Conservation (phyloP, 1,140 invertebrate genomes). For the Drosophila ananassae region DNA sequence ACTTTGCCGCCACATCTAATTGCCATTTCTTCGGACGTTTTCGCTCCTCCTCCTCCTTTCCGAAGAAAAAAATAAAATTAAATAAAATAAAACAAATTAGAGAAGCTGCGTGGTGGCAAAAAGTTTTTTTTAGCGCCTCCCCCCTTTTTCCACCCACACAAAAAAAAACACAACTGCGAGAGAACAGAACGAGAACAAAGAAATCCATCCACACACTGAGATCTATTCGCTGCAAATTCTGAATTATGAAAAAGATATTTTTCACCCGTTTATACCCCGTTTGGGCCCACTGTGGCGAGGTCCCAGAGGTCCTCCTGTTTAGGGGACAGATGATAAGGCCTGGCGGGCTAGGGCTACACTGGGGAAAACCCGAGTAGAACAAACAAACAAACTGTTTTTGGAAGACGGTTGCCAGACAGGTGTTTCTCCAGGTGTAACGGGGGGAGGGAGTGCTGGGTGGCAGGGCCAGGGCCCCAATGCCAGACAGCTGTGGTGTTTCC, state of each 20-base stretch:
- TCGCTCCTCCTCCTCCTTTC: slow-evolving; percentile 11
- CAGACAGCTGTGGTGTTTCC: slow-evolving; percentile 42
- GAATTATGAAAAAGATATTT: slow-evolving; percentile 7
- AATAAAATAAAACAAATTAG: slow-evolving; percentile 1
- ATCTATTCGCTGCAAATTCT: slow-evolving; percentile 19
- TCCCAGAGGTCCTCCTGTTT: slow-evolving; percentile 35
- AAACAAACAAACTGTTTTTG: background rate
- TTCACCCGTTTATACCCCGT: background rate
- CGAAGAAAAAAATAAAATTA: background rate
- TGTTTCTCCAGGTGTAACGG: background rate
- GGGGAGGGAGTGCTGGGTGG: background rate
- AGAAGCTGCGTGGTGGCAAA: slow-evolving; percentile 42
- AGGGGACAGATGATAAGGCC: slow-evolving; percentile 35
- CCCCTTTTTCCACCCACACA: slow-evolving; percentile 3
- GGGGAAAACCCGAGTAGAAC: background rate
- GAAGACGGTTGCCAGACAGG: background rate
- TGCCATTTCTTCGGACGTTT: slow-evolving; percentile 35
- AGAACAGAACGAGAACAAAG: slow-evolving; percentile 19
- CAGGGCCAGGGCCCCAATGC: slow-evolving; percentile 36
- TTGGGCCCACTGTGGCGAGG: background rate
- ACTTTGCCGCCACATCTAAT: slow-evolving; percentile 50
- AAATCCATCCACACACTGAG: slow-evolving; percentile 27
- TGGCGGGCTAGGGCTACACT: background rate
- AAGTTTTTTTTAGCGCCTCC: slow-evolving; percentile 48
- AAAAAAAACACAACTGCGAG: background rate